Conservation (phyloP, 2,797 vertebrate genomes). For the Chiloscyllium punctatum region DNA sequence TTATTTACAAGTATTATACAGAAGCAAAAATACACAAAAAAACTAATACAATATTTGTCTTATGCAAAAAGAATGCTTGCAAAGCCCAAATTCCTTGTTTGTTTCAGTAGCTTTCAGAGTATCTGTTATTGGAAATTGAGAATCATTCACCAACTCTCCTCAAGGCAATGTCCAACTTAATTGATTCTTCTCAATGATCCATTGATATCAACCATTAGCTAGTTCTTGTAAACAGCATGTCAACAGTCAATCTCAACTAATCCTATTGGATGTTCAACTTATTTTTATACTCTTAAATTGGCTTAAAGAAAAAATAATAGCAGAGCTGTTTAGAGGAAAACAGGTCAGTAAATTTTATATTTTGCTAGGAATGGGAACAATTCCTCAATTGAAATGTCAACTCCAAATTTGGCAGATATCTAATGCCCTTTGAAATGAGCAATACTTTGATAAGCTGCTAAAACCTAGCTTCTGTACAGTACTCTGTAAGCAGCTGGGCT, state of each 20-base stretch:
- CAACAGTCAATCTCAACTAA: neutral
- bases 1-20: constrained; percentile 31
- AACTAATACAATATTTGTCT: neutral
- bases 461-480: neutral
- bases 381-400: neutral
- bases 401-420: neutral
- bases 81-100: neutral
- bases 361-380: neutral
- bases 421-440: neutral
- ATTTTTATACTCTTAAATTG: neutral
- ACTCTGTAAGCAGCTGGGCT: neutral
- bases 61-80: neutral
- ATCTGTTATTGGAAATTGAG: neutral
- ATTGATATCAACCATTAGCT: neutral
- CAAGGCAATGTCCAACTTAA: neutral
- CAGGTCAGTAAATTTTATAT: neutral
- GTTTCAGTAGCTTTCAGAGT: neutral
- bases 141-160: neutral
- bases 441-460: neutral
- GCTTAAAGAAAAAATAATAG: neutral
- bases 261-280: neutral
- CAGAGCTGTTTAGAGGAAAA: neutral
- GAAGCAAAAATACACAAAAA: neutral
- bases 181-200: neutral
- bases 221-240: neutral